Evolutionary conservation across 2,888 invertebrate species (phyloP).

Genomic region (Xanthia togata): DNA sequence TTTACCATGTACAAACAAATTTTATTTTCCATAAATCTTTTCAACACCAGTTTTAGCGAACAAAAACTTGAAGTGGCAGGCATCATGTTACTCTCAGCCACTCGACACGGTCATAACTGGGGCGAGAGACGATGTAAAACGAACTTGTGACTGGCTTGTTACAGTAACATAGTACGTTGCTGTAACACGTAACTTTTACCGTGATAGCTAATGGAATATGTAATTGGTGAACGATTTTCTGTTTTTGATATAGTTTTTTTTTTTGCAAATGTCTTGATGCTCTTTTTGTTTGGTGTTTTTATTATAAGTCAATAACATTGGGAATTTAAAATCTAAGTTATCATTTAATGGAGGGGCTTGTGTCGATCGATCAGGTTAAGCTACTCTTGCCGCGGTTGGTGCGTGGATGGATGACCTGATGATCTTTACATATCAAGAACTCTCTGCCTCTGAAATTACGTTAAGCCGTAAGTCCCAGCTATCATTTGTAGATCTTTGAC

Average conservation of each 20-base stretch:
- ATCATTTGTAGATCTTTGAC: too few relatives aligned
- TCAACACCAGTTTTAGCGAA: slow-evolving; percentile 20
- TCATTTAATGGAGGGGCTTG: too few relatives aligned
- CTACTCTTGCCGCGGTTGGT: too few relatives aligned
- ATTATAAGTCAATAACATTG: background rate
- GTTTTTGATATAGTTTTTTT: background rate
- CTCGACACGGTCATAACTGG: slow-evolving; percentile 56
- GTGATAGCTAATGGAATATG: slow-evolving; percentile 14
- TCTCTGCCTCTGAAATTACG: too few relatives aligned
- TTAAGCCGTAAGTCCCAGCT: too few relatives aligned
- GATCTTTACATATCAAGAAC: too few relatives aligned
- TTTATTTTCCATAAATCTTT: slow-evolving; percentile 23
- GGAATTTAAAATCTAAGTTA: background rate
- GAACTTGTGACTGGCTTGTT: slow-evolving; percentile 49
- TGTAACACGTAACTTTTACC: slow-evolving; percentile 20
- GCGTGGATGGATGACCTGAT: too few relatives aligned
- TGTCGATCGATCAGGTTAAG: too few relatives aligned
- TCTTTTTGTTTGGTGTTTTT: background rate
- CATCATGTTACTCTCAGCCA: slow-evolving; percentile 44
- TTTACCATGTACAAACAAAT: slow-evolving; percentile 2
- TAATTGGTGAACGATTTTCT: slow-evolving; percentile 12
- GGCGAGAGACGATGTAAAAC: slow-evolving; percentile 45
- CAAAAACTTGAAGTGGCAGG: slow-evolving; percentile 40
- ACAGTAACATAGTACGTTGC: slow-evolving; percentile 17
- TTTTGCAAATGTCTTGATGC: too few relatives aligned